Conservation (phyloP, 2,888 invertebrate genomes). For the Scaptomyza caliginosa region DNA sequence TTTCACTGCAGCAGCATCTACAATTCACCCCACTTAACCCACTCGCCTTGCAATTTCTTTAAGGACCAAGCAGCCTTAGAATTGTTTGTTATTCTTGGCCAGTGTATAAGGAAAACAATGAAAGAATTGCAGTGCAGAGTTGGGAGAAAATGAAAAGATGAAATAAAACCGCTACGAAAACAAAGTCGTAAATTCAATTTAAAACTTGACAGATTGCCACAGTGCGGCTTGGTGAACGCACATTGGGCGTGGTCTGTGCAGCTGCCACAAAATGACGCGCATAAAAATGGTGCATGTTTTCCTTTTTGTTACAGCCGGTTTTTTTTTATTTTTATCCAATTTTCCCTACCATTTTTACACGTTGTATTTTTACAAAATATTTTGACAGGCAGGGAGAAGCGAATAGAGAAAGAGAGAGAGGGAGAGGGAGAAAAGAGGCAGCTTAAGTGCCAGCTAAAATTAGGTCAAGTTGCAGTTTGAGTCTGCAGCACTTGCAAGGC, state of each 20-base stretch:
- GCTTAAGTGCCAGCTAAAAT: conserved; percentile 43
- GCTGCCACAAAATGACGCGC: conserved; percentile 53
- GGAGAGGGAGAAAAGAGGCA: neutral
- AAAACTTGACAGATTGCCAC: conserved; percentile 82
- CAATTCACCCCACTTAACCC: neutral
- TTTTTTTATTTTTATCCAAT: conserved; percentile 4
- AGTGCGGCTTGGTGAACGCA: conserved; percentile 44
- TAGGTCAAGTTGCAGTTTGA: conserved; percentile 62
- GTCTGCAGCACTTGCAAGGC: conserved; percentile 36
- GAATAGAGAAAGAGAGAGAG: neutral
- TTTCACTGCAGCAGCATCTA: conserved; percentile 4
- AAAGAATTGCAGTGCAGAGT: conserved; percentile 49
- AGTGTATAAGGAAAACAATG: conserved; percentile 61
- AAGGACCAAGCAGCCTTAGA: neutral
- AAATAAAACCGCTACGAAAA: conserved; percentile 77
- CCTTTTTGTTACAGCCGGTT: conserved; percentile 1
- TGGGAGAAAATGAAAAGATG: conserved; percentile 38
- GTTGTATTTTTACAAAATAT: conserved; percentile 51
- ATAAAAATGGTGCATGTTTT: conserved; percentile 33
- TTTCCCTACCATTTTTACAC: conserved; percentile 10
- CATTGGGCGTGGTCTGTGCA: conserved; percentile 44
- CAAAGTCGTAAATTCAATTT: conserved; percentile 82
- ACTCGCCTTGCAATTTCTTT: neutral
- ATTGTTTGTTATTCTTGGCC: conserved; percentile 60
- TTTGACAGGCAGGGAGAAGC: conserved; percentile 40